Percentiles rank a stretch among this genome's conserved stretches.
Evolutionary conservation across 2,888 invertebrate species (phyloP).

Genomic region (Itoplectis maculator): DNA sequence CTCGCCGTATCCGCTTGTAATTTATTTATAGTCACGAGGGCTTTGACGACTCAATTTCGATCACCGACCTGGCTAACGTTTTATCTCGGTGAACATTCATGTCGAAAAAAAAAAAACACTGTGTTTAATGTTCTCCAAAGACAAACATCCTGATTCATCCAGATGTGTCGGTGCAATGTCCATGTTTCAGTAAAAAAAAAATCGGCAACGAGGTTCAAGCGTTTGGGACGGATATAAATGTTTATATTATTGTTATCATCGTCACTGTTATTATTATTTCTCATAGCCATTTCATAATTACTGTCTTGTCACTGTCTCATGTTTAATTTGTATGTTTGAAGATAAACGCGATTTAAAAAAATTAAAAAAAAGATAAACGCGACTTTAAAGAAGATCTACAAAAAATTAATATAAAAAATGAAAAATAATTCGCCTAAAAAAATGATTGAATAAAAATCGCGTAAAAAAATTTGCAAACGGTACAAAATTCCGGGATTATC

Average conservation of each 20-base stretch:
- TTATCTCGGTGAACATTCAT: neutral
- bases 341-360: neutral
- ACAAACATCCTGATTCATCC: too few species aligned
- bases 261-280: neutral
- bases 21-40: too few species aligned
- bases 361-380: neutral
- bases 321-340: neutral
- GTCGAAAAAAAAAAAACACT: too few species aligned
- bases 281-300: conserved; percentile 29
- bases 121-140: neutral
- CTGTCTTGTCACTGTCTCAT: conserved; percentile 40
- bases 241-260: conserved; percentile 25
- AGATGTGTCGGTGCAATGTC: neutral
- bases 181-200: neutral
- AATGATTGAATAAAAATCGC: neutral
- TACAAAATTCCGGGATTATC: neutral
- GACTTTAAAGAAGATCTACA: neutral
- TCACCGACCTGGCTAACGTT: neutral
- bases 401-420: neutral
- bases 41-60: neutral
- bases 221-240: conserved; percentile 11
- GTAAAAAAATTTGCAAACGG: neutral
- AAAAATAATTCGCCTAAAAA: neutral
- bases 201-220: neutral
- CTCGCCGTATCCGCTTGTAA: neutral